These are phyloP conservation scores for Psilopogon haemacephalus DNA, from an alignment of 2,113 vertebrate genomes.

Conservation along the genomic window DNA sequence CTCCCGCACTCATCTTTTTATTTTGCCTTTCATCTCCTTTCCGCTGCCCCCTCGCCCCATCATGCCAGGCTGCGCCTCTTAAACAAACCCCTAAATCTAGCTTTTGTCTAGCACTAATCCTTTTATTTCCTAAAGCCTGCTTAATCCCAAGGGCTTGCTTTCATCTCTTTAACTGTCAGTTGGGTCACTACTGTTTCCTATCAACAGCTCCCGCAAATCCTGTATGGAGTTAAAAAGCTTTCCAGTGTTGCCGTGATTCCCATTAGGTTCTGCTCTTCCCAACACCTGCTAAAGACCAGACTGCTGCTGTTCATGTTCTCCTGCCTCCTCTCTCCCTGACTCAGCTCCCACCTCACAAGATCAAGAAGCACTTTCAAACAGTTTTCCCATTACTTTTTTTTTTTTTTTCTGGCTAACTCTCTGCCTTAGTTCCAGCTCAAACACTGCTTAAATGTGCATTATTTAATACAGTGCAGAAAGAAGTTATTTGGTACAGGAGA, in stretches of 20 bases:
- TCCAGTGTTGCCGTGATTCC: constrained; percentile 60
- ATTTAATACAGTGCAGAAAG: not conserved
- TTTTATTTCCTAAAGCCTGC: constrained; percentile 82
- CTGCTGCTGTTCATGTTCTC: not conserved
- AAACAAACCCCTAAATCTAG: constrained; percentile 81
- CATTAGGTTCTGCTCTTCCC: constrained; percentile 37
- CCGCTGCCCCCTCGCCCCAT: constrained; percentile 63
- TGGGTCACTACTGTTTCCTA: constrained; percentile 68
- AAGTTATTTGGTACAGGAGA: not conserved
- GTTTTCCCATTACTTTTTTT: not conserved
- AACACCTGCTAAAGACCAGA: constrained; percentile 59
- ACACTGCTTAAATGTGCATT: not conserved
- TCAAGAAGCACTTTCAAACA: not conserved
- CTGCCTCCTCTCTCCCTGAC: not conserved
- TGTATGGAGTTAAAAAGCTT: constrained; percentile 67
- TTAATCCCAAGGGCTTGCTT: constrained; percentile 76
- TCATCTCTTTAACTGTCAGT: constrained; percentile 75
- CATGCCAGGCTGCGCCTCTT: constrained; percentile 72
- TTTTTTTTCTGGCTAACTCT: not conserved
- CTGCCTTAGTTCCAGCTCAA: not conserved
- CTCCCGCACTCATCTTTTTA: constrained; percentile 51
- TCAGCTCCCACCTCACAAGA: not conserved
- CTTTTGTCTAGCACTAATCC: constrained; percentile 81
- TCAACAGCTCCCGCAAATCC: constrained; percentile 61
- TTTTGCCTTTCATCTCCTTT: constrained; percentile 72